Evolutionary conservation across 2,888 invertebrate genomes (phyloP).

Genomic region (Athalia cordata): DNA sequence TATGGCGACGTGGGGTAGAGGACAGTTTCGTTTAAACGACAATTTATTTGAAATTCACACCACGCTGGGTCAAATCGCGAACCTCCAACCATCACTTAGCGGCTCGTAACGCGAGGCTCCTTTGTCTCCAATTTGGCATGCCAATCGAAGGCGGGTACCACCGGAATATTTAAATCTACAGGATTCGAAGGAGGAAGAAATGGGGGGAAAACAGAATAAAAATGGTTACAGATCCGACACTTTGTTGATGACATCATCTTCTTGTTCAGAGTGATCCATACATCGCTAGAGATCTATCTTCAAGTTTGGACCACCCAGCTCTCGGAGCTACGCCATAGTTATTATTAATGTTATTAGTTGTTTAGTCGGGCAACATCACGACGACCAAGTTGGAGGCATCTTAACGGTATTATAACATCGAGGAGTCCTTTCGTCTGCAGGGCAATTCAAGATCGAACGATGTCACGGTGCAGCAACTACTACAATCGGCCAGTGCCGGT

Average conservation of each 20-base stretch:
- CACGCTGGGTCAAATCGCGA: constrained; percentile 37
- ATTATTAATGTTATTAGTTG: constrained; percentile 2
- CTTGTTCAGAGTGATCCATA: background rate
- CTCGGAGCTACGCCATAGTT: background rate
- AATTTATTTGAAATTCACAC: constrained; percentile 35
- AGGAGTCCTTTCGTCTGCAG: background rate
- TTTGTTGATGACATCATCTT: constrained; percentile 4
- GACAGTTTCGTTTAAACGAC: constrained; percentile 39
- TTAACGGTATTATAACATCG: background rate
- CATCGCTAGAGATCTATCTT: background rate
- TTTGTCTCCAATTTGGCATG: constrained; percentile 28
- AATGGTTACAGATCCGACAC: constrained; percentile 9
- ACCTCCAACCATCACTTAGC: constrained; percentile 29
- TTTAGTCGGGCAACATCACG: background rate
- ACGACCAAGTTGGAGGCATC: background rate
- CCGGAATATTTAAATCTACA: constrained; percentile 29
- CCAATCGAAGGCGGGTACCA: constrained; percentile 18
- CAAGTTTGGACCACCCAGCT: background rate
- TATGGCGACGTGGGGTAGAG: background rate
- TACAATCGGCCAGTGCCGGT: too few species aligned
- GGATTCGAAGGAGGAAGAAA: background rate
- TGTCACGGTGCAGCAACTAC: too few species aligned
- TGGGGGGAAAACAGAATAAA: background rate
- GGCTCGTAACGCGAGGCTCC: background rate
- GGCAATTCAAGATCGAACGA: background rate